Percentiles rank a stretch among this genome's conserved stretches.
These are phyloP conservation scores for Caenorhabditis brenneri DNA, from an alignment of 1,140 invertebrate species.

Conservation along the genomic window DNA sequence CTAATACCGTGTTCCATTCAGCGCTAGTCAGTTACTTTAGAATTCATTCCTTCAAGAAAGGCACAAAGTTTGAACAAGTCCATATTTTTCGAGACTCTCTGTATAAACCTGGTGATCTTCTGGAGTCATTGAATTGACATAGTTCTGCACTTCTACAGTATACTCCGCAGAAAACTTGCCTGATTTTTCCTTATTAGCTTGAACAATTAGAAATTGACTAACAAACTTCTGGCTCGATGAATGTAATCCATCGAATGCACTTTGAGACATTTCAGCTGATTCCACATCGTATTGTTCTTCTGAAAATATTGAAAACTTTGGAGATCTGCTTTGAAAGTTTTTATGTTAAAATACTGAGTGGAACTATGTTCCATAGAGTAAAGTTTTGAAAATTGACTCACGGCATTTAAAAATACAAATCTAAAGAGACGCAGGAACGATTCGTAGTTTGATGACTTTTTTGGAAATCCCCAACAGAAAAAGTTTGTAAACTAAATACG, in stretches of 20 bases:
- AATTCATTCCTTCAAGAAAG: too few species aligned
- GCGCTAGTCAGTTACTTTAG: too few species aligned
- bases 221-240: background rate
- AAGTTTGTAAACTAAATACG: background rate
- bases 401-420: too few species aligned
- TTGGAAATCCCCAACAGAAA: too few species aligned
- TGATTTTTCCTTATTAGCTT: background rate
- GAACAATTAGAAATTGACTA: background rate
- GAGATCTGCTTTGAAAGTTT: too few species aligned
- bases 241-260: background rate
- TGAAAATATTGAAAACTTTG: background rate
- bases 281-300: background rate
- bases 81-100: background rate
- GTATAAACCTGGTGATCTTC: background rate
- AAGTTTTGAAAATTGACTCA: too few species aligned
- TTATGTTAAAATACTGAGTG: too few species aligned
- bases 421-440: too few species aligned
- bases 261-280: background rate
- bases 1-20: too few species aligned
- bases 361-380: too few species aligned
- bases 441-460: too few species aligned
- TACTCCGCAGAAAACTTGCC: background rate
- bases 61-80: background rate
- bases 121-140: background rate
- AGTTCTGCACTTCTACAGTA: background rate